A percentile compares a stretch with the other conserved stretches of the same genome.
Conservation (phyloP, 1,140 invertebrate species). For the Frieseomelitta varia region DNA sequence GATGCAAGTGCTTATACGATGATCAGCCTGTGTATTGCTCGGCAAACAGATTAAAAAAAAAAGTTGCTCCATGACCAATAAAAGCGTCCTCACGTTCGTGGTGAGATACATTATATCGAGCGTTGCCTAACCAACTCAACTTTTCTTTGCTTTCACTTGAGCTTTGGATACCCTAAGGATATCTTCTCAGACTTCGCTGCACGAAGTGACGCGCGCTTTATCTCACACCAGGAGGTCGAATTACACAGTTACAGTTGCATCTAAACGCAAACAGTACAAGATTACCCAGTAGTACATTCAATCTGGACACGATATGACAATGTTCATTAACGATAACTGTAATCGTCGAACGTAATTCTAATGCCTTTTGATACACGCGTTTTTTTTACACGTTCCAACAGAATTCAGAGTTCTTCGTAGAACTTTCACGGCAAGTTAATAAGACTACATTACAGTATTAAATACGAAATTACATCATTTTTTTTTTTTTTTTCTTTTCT, state of each 20-base stretch:
- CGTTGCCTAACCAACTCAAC: background rate
- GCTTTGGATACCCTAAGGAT: background rate
- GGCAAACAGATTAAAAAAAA: background rate
- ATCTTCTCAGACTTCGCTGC: background rate
- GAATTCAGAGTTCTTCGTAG: background rate
- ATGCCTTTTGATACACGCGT: slow-evolving; percentile 1
- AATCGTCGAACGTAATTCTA: slow-evolving; percentile 12
- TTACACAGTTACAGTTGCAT: slow-evolving; percentile 9
- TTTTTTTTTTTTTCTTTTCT: background rate
- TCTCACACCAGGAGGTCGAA: background rate
- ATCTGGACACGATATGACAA: slow-evolving; percentile 4
- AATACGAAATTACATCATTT: background rate
- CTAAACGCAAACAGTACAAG: background rate
- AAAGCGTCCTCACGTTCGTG: background rate
- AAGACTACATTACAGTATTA: background rate
- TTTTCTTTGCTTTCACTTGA: background rate
- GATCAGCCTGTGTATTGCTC: background rate
- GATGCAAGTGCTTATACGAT: slow-evolving; percentile 1
- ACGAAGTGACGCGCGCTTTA: background rate
- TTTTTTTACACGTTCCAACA: background rate
- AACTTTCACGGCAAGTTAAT: background rate
- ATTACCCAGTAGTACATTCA: slow-evolving; percentile 9
- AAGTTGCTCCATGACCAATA: background rate
- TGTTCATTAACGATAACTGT: slow-evolving; percentile 2
- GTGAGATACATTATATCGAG: background rate